Percentiles rank a stretch among this genome's conserved stretches.
Conservation (phyloP, 2,797 vertebrate genomes). For the Alca torda region DNA sequence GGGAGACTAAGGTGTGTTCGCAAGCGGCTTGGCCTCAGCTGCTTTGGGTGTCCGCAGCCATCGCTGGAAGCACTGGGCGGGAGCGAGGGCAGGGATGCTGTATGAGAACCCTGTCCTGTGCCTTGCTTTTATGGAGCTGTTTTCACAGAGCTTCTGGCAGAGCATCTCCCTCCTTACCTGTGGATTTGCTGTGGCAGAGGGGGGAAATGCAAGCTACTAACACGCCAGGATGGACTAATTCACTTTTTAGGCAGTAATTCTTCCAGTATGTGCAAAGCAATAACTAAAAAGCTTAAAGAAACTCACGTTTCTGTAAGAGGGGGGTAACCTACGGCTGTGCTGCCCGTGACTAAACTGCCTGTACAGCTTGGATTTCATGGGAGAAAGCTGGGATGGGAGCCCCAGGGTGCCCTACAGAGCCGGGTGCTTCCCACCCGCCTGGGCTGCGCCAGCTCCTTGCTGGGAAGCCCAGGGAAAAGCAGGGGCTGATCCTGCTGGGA, state of each 20-base stretch:
- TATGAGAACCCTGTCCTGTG: neutral
- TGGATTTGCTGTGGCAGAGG: neutral
- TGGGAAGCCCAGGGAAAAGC: neutral
- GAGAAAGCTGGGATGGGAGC: neutral
- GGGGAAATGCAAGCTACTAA: too few species aligned
- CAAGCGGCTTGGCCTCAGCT: neutral
- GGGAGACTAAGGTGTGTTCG: neutral
- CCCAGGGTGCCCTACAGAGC: neutral
- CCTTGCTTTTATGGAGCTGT: too few species aligned
- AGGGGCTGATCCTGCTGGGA: neutral
- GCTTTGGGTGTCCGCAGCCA: neutral
- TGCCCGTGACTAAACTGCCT: accelerated
- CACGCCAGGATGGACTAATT: neutral
- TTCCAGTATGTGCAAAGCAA: neutral
- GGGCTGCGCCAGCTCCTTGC: neutral
- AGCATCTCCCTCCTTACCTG: neutral
- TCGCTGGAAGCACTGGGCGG: neutral
- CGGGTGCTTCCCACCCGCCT: accelerated
- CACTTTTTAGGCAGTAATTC: neutral
- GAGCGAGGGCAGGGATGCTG: neutral
- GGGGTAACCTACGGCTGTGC: neutral
- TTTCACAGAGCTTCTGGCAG: neutral
- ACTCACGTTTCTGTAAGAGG: neutral
- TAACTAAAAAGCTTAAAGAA: neutral
- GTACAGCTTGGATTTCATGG: accelerated